A percentile compares a stretch with the other conserved stretches of the same genome.
phyloP scores from a whole-genome alignment of 64 coral and sea anemone genomes.

The Montipora efflorescens region DNA sequence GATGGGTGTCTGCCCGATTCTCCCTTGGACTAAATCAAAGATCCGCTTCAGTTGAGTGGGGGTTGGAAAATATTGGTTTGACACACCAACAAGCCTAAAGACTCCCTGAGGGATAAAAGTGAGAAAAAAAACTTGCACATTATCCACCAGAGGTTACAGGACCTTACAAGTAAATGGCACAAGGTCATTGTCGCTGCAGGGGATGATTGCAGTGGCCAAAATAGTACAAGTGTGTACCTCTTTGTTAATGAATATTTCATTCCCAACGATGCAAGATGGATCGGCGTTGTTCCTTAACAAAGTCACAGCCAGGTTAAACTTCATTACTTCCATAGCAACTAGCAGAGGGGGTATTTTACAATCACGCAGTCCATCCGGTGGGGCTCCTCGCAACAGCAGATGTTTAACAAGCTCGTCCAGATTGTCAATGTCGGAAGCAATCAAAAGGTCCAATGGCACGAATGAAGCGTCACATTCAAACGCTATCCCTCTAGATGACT shows the following conservation, averaged over 20 bases:
- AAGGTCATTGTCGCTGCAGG: no score
- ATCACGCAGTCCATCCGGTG: background rate
- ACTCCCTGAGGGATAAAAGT: no score
- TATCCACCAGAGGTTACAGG: no score
- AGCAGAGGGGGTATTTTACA: constrained; percentile 21
- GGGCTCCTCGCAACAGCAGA: background rate
- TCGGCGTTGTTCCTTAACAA: constrained; percentile 40
- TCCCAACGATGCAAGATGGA: constrained; percentile 16
- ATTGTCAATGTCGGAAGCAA: constrained; percentile 12
- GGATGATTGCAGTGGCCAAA: background rate
- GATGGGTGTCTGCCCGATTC: no score
- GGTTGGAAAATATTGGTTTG: no score
- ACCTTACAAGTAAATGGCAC: no score
- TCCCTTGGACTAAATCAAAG: no score
- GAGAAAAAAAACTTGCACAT: no score
- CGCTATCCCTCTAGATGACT: background rate
- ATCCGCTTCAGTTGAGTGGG: no score
- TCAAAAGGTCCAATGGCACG: constrained; percentile 47
- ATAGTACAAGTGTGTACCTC: background rate
- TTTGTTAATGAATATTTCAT: constrained; percentile 19
- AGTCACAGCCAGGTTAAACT: constrained; percentile 7
- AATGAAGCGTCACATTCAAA: constrained; percentile 22
- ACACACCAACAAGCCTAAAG: no score
- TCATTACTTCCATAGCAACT: constrained; percentile 17
- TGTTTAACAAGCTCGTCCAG: background rate